A percentile compares a stretch with the other conserved stretches of the same genome.
Evolutionary conservation across 2,113 vertebrate species (phyloP).

Genomic region (Phodopus roborovskii): DNA sequence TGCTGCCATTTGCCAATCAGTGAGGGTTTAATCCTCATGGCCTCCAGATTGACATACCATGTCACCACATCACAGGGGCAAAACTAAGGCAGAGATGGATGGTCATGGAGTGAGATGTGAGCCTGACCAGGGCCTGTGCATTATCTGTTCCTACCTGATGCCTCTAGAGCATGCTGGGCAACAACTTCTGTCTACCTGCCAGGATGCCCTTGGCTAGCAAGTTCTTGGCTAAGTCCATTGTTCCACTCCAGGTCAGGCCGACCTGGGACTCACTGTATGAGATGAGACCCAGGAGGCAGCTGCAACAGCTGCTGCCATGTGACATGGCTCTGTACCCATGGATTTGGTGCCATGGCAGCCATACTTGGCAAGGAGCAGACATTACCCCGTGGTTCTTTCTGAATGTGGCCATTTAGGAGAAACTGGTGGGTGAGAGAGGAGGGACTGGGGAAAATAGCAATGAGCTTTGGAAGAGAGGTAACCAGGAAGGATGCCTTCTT

Average conservation of each 20-base stretch:
- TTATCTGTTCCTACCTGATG: no score
- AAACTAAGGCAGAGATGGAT: neutral
- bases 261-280: neutral
- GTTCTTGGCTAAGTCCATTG: neutral
- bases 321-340: neutral
- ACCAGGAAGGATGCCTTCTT: no score
- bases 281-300: neutral
- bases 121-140: fast-evolving
- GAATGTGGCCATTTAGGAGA: neutral
- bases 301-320: neutral
- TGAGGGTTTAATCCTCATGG: no score
- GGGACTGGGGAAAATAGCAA: neutral
- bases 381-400: fast-evolving
- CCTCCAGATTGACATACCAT: neutral
- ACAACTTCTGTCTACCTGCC: neutral
- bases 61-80: neutral
- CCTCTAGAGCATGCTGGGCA: neutral
- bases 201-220: neutral
- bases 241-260: neutral
- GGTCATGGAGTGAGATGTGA: neutral
- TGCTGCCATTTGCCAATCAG: neutral
- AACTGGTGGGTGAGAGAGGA: neutral
- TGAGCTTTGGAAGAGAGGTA: neutral
- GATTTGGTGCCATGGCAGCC: neutral
- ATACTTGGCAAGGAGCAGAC: neutral